Conservation (phyloP, 1,140 invertebrate genomes). For the Philotrypesis tridentata region DNA sequence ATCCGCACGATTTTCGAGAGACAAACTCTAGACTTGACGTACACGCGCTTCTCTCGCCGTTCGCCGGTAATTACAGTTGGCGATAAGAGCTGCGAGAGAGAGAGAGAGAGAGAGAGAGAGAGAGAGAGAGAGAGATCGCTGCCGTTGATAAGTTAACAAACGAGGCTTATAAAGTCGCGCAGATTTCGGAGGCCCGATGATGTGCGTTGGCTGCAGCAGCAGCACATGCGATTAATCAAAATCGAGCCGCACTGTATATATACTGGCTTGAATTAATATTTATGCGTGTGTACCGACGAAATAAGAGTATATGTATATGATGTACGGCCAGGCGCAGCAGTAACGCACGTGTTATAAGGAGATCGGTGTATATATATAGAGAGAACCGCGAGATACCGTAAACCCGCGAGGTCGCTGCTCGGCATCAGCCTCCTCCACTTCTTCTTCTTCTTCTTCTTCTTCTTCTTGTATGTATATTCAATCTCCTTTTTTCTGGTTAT, state of each 20-base stretch:
- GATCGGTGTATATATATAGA: not conserved
- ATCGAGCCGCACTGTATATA: not conserved
- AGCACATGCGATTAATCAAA: not conserved
- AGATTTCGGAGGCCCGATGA: not conserved
- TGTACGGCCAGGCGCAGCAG: not conserved
- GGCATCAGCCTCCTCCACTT: not conserved
- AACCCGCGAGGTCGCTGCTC: slow-evolving; percentile 15
- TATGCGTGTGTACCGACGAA: not conserved
- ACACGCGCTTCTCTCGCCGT: too few relatives aligned
- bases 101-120: too few relatives aligned
- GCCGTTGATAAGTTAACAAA: slow-evolving; percentile 1
- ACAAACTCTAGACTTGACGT: not conserved
- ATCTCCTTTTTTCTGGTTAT: slow-evolving; percentile 1
- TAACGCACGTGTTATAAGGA: not conserved
- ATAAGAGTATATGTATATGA: too few relatives aligned
- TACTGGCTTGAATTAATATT: too few relatives aligned
- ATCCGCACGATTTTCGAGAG: not conserved
- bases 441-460: slow-evolving; percentile 20
- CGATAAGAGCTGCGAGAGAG: too few relatives aligned
- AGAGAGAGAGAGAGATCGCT: too few relatives aligned
- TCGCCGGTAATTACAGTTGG: not conserved
- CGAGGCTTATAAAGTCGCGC: not conserved
- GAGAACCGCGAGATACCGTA: slow-evolving; percentile 14
- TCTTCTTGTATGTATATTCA: not conserved
- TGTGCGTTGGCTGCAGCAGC: too few relatives aligned